Conservation (phyloP, 2,888 invertebrate species). For the Aproaerema taeniolella region DNA sequence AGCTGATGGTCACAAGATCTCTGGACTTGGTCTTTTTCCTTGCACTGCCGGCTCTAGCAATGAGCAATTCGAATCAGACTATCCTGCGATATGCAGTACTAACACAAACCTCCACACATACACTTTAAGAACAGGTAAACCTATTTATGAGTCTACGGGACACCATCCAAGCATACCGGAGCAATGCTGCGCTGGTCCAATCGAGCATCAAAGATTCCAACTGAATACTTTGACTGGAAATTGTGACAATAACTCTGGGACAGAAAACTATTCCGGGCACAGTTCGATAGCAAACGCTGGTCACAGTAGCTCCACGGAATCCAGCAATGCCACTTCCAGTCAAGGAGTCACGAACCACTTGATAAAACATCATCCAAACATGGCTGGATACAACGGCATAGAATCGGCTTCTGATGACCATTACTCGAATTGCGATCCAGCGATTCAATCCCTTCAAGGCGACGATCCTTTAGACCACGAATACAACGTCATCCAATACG, state of each 20-base stretch:
- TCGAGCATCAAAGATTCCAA: constrained; percentile 68
- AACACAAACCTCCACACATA: constrained; percentile 92
- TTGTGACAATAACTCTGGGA: constrained; percentile 79
- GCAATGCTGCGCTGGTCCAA: constrained; percentile 61
- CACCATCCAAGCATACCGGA: constrained; percentile 61
- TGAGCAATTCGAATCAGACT: constrained; percentile 89
- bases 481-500: constrained; percentile 73
- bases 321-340: constrained; percentile 70
- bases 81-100: constrained; percentile 90
- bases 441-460: constrained; percentile 67
- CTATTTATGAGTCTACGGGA: constrained; percentile 81
- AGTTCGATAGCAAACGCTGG: constrained; percentile 76
- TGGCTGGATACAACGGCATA: constrained; percentile 65
- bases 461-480: constrained; percentile 72
- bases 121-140: constrained; percentile 85
- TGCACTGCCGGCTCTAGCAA: constrained; percentile 91
- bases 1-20: constrained; percentile 79
- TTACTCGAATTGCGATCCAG: constrained; percentile 72
- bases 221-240: constrained; percentile 74
- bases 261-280: constrained; percentile 80
- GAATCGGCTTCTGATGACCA: constrained; percentile 72
- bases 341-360: constrained; percentile 71
- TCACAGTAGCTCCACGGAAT: constrained; percentile 72
- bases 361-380: constrained; percentile 68
- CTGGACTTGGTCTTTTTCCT: constrained; percentile 88